These are phyloP conservation scores for Parnassius glacialis DNA, from an alignment of 2,888 invertebrate species.

Conservation along the genomic window DNA sequence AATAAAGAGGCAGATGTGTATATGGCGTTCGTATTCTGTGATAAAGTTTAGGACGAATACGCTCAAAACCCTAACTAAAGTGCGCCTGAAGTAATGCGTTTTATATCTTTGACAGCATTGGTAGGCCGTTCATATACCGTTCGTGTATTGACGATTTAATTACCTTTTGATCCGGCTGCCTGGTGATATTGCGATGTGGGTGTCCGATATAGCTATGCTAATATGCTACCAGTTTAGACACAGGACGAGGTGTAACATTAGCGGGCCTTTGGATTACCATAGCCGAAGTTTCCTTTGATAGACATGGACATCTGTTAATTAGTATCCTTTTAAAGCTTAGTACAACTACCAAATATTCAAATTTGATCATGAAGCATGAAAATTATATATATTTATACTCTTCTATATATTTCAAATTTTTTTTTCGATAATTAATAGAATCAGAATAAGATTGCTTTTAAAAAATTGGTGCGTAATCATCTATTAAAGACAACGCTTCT, in stretches of 20 bases:
- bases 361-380: no score
- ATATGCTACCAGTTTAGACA: conserved; percentile 45
- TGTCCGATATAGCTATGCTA: conserved; percentile 74
- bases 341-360: neutral
- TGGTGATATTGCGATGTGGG: conserved; percentile 73
- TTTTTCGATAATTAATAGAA: no score
- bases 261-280: conserved; percentile 54
- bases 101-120: conserved; percentile 51
- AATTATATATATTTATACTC: no score
- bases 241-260: conserved; percentile 50
- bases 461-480: no score
- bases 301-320: conserved; percentile 34
- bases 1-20: no score
- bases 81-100: conserved; percentile 36
- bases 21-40: no score
- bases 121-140: conserved; percentile 66
- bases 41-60: neutral
- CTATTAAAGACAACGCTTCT: no score
- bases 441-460: no score
- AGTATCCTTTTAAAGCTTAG: conserved; percentile 8
- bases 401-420: no score
- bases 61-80: neutral
- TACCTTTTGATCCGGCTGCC: conserved; percentile 74
- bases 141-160: conserved; percentile 80
- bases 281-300: conserved; percentile 37